Conservation (phyloP, 2,888 invertebrate species). For the Chaetogeoica ovagalla region DNA sequence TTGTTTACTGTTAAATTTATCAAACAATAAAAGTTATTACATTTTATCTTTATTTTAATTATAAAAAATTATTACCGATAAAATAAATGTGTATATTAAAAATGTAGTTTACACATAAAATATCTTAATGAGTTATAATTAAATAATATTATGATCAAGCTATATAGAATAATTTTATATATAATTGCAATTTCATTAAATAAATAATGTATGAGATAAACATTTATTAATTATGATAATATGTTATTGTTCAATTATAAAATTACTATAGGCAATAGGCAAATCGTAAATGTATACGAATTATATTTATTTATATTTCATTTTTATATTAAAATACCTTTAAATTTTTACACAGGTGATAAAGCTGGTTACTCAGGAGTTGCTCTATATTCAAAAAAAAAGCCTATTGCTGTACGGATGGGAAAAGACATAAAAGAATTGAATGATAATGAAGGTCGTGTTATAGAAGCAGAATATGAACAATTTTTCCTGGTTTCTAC, state of each 20-base stretch:
- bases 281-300: too few relatives aligned
- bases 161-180: too few relatives aligned
- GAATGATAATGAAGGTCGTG: constrained; percentile 79
- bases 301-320: too few relatives aligned
- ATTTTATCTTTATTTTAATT: too few relatives aligned
- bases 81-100: too few relatives aligned
- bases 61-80: too few relatives aligned
- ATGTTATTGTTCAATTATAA: too few relatives aligned
- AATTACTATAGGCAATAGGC: too few relatives aligned
- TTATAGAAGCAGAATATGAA: constrained; percentile 92
- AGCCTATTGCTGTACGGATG: constrained; percentile 80
- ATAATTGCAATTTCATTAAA: neutral
- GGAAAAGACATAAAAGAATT: constrained; percentile 73
- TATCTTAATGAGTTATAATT: too few relatives aligned
- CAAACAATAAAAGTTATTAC: neutral
- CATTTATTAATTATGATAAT: neutral
- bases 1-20: neutral
- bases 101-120: too few relatives aligned
- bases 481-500: constrained; percentile 85
- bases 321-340: neutral
- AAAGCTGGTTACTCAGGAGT: constrained; percentile 93
- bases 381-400: constrained; percentile 78
- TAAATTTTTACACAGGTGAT: constrained; percentile 62
- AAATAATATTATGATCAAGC: too few relatives aligned
- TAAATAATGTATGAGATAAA: neutral